phyloP scores from a whole-genome alignment of 2,113 vertebrate species.

The Bubo scandiacus region DNA sequence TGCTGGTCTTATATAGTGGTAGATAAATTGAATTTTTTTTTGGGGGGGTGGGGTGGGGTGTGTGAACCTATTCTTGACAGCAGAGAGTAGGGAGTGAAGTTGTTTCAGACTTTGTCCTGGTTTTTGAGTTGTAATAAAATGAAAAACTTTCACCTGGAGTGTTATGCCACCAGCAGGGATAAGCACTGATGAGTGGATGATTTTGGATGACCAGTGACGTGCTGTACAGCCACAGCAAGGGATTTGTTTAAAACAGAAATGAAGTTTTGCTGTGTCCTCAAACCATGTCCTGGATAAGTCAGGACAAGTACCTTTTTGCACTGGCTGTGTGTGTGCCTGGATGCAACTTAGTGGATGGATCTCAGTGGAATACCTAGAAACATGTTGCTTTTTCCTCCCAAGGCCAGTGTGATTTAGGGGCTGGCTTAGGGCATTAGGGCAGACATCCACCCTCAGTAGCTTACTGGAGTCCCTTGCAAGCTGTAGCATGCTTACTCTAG shows the following conservation, averaged over 20 bases:
- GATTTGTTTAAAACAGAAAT: background rate
- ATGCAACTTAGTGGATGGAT: background rate
- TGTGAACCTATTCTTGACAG: background rate
- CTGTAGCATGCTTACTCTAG: background rate
- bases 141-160: background rate
- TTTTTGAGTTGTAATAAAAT: background rate
- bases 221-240: background rate
- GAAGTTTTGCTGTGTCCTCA: background rate
- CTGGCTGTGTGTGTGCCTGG: background rate
- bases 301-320: background rate
- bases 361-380: background rate
- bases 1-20: background rate
- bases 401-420: background rate
- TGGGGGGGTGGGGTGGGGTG: no score
- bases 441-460: background rate
- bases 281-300: background rate
- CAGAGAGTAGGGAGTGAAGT: background rate
- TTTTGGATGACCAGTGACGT: background rate
- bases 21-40: background rate
- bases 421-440: background rate
- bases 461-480: background rate
- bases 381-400: background rate
- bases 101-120: background rate
- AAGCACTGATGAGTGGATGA: background rate
- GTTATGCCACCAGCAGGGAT: background rate